Base-by-base conservation (phyloP, 2,888 invertebrate species). In the Encarsia formosa region DNA sequence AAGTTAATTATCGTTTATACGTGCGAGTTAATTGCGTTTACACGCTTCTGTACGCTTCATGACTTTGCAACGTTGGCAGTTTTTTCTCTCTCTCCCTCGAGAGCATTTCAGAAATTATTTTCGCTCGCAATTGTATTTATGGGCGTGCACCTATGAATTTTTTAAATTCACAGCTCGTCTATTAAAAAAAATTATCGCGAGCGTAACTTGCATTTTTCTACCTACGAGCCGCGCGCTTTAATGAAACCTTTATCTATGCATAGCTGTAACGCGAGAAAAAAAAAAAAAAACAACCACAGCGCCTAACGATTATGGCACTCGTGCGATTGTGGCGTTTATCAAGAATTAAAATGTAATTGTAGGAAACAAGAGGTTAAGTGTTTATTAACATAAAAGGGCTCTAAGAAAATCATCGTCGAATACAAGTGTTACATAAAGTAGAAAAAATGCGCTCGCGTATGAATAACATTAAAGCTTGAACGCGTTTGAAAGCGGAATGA, bases 281-380 rank as follows among this genome's bases (percentile, higher is more conserved):
- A 43, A 13, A 26, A 13, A 26, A 22, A 37, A 29, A 47, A 44
- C 38, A 39, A 29, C 19, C 24, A n/a, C n/a, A 13, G 45, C 47
- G 34, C 26, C 42, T 41, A 54, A 54, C 37, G 45, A 46, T 54
- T 54, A 49, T 16, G 38, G 40, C 16, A 34, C 34, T 50, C 38
- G 31, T 13, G 38, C 31, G 26, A 31, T 48, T 42, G 19, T 16
- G 40, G 47, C 29, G 44, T 50, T 56, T 45, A 53, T 56, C 53
- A 48, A 18, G 44, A 56, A 53, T 53, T 48, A 45, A 47, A 45
- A 40, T 23, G 20, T 48, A 53, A 53, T 53, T 53, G 50, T 31
- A 48, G 50, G 50, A 50, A 53, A 45, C 43, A 24, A 46, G 35
- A 50, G 35, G 49, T 45, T 45, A 48, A 41, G 47, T 44, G 50